Evolutionary conservation across 2,888 invertebrate genomes (phyloP).

Genomic region (Drosophila lacicola): DNA sequence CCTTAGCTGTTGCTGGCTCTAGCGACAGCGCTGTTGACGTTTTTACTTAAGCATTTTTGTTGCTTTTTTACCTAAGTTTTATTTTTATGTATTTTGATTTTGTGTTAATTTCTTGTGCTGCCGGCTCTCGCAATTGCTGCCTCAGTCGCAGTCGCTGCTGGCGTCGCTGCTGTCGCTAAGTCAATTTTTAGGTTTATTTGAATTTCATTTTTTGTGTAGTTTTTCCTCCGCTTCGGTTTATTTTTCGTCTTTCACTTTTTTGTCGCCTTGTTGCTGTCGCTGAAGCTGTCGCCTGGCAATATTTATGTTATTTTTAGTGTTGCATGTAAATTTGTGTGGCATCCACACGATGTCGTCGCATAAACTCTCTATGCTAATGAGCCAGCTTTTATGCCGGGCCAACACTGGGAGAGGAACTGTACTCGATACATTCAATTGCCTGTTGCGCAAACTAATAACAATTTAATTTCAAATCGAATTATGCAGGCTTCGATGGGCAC

Average conservation of each 20-base stretch:
- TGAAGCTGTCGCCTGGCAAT: conserved; percentile 48
- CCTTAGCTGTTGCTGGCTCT: conserved; percentile 24
- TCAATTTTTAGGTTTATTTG: conserved; percentile 79
- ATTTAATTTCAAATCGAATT: conserved; percentile 76
- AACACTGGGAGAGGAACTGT: conserved; percentile 50
- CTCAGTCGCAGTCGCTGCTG: conserved; percentile 28
- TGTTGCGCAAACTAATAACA: conserved; percentile 75
- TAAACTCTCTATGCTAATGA: conserved; percentile 63
- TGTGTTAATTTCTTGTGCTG: conserved; percentile 72
- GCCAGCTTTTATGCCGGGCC: conserved; percentile 64
- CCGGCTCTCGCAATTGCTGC: conserved; percentile 50
- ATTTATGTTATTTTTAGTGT: conserved; percentile 72
- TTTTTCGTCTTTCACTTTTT: conserved; percentile 18
- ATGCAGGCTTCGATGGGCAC: conserved; percentile 57
- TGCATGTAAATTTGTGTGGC: conserved; percentile 67
- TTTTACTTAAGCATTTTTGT: conserved; percentile 51
- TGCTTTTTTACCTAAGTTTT: conserved; percentile 14
- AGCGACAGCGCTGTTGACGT: conserved; percentile 49
- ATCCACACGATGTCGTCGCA: conserved; percentile 25
- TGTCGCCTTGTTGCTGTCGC: conserved; percentile 51
- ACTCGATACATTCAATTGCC: conserved; percentile 41
- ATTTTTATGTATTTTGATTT: conserved; percentile 56
- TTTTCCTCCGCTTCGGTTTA: conserved; percentile 46
- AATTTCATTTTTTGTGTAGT: conserved; percentile 70
- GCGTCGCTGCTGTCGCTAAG: conserved; percentile 61